Evolutionary conservation across 2,888 invertebrate genomes (phyloP).

Genomic region (Hydropsyche betteni): DNA sequence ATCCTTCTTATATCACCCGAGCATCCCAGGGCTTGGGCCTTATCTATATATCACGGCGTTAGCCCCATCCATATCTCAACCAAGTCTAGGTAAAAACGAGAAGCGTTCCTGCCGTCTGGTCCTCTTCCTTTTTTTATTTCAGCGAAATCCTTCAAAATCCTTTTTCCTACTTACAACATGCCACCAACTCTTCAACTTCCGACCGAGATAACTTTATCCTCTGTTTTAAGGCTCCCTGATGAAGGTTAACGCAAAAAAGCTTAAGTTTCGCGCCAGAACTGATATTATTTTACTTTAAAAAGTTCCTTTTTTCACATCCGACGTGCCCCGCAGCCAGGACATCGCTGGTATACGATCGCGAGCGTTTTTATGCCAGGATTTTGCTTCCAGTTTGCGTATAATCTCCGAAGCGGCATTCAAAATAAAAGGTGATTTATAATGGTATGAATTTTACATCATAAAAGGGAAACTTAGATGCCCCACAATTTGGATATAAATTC

Average conservation of each 20-base stretch:
- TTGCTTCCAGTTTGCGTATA: background rate
- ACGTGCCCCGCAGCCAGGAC: background rate
- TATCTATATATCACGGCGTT: conserved; percentile 31
- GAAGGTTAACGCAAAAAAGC: conserved; percentile 30
- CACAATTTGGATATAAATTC: conserved; percentile 14
- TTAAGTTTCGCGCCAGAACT: conserved; percentile 32
- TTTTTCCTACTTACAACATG: conserved; percentile 28
- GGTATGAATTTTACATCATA: conserved; percentile 29
- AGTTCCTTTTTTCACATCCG: background rate
- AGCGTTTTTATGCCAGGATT: background rate
- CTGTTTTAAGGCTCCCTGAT: conserved; percentile 38
- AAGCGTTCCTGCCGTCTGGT: background rate
- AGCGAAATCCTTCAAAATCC: conserved; percentile 36
- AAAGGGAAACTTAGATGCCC: conserved; percentile 2
- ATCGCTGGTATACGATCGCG: background rate
- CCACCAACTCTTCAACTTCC: conserved; percentile 41
- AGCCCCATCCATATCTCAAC: conserved; percentile 33
- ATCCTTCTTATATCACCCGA: conserved; percentile 26
- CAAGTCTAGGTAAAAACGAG: conserved; percentile 26
- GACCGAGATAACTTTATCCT: conserved; percentile 43
- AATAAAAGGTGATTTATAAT: conserved; percentile 26
- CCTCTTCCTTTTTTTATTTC: conserved; percentile 28
- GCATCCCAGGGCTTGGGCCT: background rate
- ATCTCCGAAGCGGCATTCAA: conserved; percentile 12
- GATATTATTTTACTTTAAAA: conserved; percentile 37